Evolutionary conservation across 2,113 vertebrate species (phyloP).

Genomic region (Chaenocephalus aceratus): DNA sequence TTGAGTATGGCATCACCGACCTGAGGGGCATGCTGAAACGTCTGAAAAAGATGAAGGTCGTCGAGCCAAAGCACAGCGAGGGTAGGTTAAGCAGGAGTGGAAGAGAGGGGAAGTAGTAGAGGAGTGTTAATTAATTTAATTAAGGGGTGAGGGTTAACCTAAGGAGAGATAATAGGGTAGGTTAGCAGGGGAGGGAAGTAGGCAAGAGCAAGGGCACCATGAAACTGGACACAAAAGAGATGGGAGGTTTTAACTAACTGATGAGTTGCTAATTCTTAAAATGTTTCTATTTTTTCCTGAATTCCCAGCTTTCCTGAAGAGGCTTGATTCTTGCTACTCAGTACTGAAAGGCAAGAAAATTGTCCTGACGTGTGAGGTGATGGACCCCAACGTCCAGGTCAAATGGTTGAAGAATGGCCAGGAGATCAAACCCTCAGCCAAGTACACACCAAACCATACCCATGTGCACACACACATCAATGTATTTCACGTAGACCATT

Average conservation of each 20-base stretch:
- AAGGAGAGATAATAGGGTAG: neutral
- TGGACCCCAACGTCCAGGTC: constrained; percentile 84
- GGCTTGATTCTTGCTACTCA: constrained; percentile 88
- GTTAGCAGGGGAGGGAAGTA: neutral
- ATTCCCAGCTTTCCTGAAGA: constrained; percentile 88
- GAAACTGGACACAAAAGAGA: neutral
- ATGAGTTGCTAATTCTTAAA: neutral
- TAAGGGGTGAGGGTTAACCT: constrained; percentile 11
- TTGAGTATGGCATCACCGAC: constrained; percentile 94
- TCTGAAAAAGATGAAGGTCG: constrained; percentile 90
- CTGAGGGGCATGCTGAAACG: constrained; percentile 93
- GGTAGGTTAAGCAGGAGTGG: constrained; percentile 74
- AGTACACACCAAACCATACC: constrained; percentile 76
- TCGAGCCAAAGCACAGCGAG: constrained; percentile 86
- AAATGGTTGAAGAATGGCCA: constrained; percentile 94
- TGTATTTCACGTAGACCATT: neutral
- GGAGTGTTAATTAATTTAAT: neutral
- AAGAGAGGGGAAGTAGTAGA: neutral
- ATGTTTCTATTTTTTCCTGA: neutral
- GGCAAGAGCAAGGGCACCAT: neutral
- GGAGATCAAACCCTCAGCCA: constrained; percentile 90
- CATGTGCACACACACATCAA: neutral
- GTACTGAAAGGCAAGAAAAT: constrained; percentile 90
- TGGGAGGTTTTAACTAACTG: neutral
- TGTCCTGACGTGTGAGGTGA: constrained; percentile 88